A percentile compares a stretch with the other conserved stretches of the same genome.
These are phyloP conservation scores for Galerucella nymphaeae DNA, from an alignment of 2,888 invertebrate species.

Conservation along the genomic window DNA sequence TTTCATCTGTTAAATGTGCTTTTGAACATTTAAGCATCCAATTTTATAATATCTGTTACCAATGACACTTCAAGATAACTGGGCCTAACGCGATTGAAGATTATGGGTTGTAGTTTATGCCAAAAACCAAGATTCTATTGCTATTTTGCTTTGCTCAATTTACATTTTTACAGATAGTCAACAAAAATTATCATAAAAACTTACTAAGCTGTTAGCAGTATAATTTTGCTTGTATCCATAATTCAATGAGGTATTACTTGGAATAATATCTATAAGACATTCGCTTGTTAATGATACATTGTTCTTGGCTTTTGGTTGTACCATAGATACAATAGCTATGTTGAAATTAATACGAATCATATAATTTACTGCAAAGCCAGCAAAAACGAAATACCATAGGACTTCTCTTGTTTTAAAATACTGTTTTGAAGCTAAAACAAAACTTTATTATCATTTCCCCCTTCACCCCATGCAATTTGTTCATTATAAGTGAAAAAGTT, in stretches of 20 bases:
- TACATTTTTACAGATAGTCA: too few species aligned
- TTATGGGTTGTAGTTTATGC: too few species aligned
- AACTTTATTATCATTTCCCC: neutral
- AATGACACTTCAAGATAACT: too few species aligned
- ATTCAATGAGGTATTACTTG: neutral
- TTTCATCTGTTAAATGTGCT: too few species aligned
- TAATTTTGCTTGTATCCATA: neutral
- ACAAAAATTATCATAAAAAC: neutral
- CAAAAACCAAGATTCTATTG: too few species aligned
- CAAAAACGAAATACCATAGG: conserved; percentile 73
- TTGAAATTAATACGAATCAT: conserved; percentile 76
- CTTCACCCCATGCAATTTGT: neutral
- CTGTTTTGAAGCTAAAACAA: conserved; percentile 47
- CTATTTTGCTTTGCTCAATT: too few species aligned
- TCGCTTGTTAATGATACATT: conserved; percentile 54
- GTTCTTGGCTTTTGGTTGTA: conserved; percentile 56
- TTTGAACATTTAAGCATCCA: too few species aligned
- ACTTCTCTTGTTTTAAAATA: conserved; percentile 62
- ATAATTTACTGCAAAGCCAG: conserved; percentile 76
- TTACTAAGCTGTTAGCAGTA: neutral
- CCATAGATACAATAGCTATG: conserved; percentile 77
- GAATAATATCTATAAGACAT: conserved; percentile 41
- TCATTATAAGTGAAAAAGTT: too few species aligned
- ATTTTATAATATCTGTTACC: too few species aligned
- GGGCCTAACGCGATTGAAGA: too few species aligned